Evolutionary conservation across 2,797 vertebrate species (phyloP).

Genomic region (Oreonectes daqikongensis): DNA sequence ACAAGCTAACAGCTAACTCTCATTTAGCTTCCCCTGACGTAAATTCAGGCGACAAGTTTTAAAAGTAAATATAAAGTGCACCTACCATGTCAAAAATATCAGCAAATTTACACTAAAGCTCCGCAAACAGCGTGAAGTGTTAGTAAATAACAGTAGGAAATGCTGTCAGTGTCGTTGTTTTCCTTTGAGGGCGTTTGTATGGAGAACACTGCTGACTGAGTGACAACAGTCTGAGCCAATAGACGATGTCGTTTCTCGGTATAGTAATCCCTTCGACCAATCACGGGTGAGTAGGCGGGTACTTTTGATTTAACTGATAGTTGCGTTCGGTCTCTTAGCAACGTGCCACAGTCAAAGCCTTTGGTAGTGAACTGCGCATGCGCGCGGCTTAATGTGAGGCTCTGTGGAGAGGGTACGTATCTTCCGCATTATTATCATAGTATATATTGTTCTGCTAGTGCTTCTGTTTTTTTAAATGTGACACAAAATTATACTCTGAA

Average conservation of each 20-base stretch:
- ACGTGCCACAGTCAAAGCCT: too few species aligned
- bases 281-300: slow-evolving; percentile 49
- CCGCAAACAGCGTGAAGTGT: background rate
- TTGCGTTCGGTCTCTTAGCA: slow-evolving; percentile 72
- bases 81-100: slow-evolving; percentile 21
- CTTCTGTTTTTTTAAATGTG: background rate
- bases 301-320: accelerated
- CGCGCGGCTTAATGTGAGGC: slow-evolving; percentile 38
- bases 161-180: background rate
- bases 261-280: slow-evolving; percentile 55
- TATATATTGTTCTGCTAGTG: background rate
- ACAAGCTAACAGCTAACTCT: slow-evolving; percentile 4
- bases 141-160: slow-evolving; percentile 22
- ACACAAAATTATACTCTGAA: background rate
- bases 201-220: background rate
- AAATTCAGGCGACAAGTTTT: background rate
- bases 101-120: background rate
- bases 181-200: slow-evolving; percentile 5
- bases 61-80: background rate
- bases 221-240: slow-evolving; percentile 62
- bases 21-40: background rate
- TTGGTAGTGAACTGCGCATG: slow-evolving; percentile 61
- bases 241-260: background rate
- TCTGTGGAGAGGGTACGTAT: slow-evolving; percentile 20
- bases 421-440: background rate